Percentiles rank a stretch among this genome's conserved stretches.
These are phyloP conservation scores for Perizoma flavofasciatum DNA, from an alignment of 2,888 invertebrate genomes.

Conservation along the genomic window DNA sequence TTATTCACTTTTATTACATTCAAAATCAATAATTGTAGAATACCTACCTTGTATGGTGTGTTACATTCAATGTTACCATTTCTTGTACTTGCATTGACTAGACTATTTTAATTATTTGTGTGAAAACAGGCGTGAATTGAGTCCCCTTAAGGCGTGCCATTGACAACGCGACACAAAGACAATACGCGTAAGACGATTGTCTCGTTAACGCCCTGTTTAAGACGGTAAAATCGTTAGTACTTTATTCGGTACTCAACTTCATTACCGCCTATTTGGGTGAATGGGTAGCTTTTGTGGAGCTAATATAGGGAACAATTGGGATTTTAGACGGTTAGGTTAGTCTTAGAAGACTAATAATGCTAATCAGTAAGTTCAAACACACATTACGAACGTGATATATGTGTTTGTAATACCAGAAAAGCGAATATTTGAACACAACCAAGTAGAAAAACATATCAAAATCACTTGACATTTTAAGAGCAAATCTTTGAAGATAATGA, in stretches of 20 bases:
- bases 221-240: slow-evolving; percentile 43
- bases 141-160: slow-evolving; percentile 36
- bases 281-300: slow-evolving; percentile 36
- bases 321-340: slow-evolving; percentile 13
- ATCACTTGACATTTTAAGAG: slow-evolving; percentile 2
- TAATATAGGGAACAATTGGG: slow-evolving; percentile 29
- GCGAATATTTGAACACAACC: background rate
- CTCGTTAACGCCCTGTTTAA: slow-evolving; percentile 41
- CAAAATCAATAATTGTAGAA: too few species aligned
- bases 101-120: slow-evolving; percentile 19
- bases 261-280: slow-evolving; percentile 39
- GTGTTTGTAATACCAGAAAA: background rate
- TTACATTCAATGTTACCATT: background rate
- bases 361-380: background rate
- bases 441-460: background rate
- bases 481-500: slow-evolving; percentile 16
- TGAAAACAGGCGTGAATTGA: slow-evolving; percentile 27
- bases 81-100: background rate
- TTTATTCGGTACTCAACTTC: slow-evolving; percentile 40
- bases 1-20: too few species aligned
- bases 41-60: too few species aligned
- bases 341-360: slow-evolving; percentile 7
- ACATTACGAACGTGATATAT: too few species aligned
- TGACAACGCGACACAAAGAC: slow-evolving; percentile 41
- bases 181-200: slow-evolving; percentile 41